Percentiles rank a stretch among this genome's conserved stretches.
phyloP scores from a whole-genome alignment of 2,797 vertebrate genomes.

The Neopelma chrysocephalum region DNA sequence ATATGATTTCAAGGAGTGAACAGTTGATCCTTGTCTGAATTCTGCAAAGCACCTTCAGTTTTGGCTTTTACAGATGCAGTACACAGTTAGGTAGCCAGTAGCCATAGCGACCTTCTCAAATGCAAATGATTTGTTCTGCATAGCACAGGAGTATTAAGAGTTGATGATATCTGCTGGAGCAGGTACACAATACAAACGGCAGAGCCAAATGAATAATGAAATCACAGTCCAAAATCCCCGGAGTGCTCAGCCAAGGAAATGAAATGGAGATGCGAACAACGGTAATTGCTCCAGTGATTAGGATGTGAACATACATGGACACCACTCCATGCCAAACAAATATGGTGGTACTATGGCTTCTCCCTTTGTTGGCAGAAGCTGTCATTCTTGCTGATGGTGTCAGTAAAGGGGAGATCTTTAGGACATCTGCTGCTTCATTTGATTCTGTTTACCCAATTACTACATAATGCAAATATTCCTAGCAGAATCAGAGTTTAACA shows the following conservation, averaged over 20 bases:
- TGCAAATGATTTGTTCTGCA: conserved; percentile 41
- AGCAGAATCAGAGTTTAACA: background rate
- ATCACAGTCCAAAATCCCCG: conserved; percentile 12
- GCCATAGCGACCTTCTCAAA: conserved; percentile 51
- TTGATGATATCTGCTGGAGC: conserved; percentile 22
- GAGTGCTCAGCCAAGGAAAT: conserved; percentile 18
- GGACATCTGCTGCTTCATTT: background rate
- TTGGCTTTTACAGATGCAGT: conserved; percentile 19
- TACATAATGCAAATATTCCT: background rate
- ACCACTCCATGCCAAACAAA: background rate
- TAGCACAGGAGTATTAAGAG: background rate
- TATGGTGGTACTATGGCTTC: background rate
- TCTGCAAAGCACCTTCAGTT: conserved; percentile 27
- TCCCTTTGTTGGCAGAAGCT: background rate
- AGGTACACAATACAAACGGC: background rate
- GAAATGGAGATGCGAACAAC: background rate
- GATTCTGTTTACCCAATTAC: background rate
- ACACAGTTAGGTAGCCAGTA: conserved; percentile 33
- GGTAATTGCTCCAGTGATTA: background rate
- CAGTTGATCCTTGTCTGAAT: conserved; percentile 34
- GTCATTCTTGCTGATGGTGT: background rate
- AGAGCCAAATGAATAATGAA: background rate
- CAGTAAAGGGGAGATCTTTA: background rate
- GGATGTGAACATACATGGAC: background rate
- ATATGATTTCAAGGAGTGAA: conserved; percentile 3